phyloP scores from a whole-genome alignment of 2,888 invertebrate genomes.

The Biston stratarius region DNA sequence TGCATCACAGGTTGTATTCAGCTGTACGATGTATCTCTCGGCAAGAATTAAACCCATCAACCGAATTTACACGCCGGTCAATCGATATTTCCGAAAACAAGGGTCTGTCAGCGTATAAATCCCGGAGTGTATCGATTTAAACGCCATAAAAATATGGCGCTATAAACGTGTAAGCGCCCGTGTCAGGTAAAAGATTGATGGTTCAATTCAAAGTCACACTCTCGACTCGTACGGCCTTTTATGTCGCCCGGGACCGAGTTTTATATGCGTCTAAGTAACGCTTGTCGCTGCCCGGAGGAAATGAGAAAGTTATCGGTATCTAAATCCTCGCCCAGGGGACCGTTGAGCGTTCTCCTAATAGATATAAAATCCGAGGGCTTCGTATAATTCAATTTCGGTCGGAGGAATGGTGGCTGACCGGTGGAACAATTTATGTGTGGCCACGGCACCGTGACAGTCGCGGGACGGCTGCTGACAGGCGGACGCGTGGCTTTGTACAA shows the following conservation, averaged over 20 bases:
- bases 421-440: slow-evolving; percentile 69
- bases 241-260: slow-evolving; percentile 61
- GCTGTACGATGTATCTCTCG: slow-evolving; percentile 22
- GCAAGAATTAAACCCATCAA: slow-evolving; percentile 23
- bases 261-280: slow-evolving; percentile 69
- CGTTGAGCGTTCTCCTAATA: slow-evolving; percentile 78
- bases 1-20: slow-evolving; percentile 49
- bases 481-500: slow-evolving; percentile 13
- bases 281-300: slow-evolving; percentile 72
- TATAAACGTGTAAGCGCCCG: slow-evolving; percentile 60
- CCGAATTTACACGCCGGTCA: slow-evolving; percentile 20
- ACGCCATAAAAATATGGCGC: slow-evolving; percentile 57
- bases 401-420: slow-evolving; percentile 57
- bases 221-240: slow-evolving; percentile 55
- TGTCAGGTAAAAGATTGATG: slow-evolving; percentile 74
- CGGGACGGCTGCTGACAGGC: slow-evolving; percentile 45
- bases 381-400: slow-evolving; percentile 80
- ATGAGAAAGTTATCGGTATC: slow-evolving; percentile 84
- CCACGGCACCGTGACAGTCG: slow-evolving; percentile 53
- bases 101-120: slow-evolving; percentile 47
- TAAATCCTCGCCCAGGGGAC: slow-evolving; percentile 78
- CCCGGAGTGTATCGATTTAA: slow-evolving; percentile 48
- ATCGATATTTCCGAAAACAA: slow-evolving; percentile 41
- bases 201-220: slow-evolving; percentile 64
- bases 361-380: slow-evolving; percentile 80